These are phyloP conservation scores for Heliconius cydno DNA, from an alignment of 2,888 invertebrate genomes.

Conservation along the genomic window DNA sequence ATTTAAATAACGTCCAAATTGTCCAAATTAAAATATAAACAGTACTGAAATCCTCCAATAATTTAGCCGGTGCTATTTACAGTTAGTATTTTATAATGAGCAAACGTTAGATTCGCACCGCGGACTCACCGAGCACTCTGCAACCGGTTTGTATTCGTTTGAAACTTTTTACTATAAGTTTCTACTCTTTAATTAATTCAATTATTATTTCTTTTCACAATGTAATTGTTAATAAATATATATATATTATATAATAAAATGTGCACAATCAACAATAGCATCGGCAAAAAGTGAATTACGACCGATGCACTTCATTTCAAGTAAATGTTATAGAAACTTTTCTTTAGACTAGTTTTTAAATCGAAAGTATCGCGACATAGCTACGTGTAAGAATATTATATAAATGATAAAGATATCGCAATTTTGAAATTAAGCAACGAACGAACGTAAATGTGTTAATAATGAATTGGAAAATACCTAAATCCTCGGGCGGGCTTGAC, in stretches of 20 bases:
- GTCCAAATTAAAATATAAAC: neutral
- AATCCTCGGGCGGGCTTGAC: constrained; percentile 5
- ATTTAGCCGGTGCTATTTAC: constrained; percentile 11
- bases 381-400: neutral
- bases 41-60: constrained; percentile 13
- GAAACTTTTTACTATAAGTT: constrained; percentile 17
- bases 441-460: neutral
- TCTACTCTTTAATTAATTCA: constrained; percentile 25
- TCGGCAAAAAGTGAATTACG: constrained; percentile 21
- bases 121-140: constrained; percentile 13
- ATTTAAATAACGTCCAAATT: neutral
- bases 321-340: constrained; percentile 8
- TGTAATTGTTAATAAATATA: constrained; percentile 1
- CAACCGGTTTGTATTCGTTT: constrained; percentile 22
- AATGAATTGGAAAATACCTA: constrained; percentile 15
- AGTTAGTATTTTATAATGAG: constrained; percentile 25
- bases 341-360: constrained; percentile 8
- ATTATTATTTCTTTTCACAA: constrained; percentile 20
- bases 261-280: constrained; percentile 24
- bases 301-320: constrained; percentile 10
- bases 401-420: neutral
- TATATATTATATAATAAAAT: constrained; percentile 3
- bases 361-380: constrained; percentile 2
- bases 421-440: constrained; percentile 4
- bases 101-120: constrained; percentile 20